Conservation (phyloP, 64 coral and sea anemone species). For the Montipora foliosa region DNA sequence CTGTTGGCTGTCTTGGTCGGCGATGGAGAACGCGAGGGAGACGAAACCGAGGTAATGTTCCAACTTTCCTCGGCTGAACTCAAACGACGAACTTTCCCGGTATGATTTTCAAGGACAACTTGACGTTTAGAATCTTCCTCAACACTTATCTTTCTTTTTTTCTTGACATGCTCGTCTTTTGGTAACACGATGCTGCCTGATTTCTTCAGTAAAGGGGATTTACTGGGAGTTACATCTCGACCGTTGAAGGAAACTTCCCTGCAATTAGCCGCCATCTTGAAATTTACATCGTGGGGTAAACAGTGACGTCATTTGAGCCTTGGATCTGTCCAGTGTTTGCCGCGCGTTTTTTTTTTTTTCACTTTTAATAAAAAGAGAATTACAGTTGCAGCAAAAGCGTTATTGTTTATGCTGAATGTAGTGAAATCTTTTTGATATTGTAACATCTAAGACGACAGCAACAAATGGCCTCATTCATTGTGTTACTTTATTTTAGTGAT, state of each 20-base stretch:
- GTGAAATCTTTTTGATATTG: no score
- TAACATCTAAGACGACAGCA: no score
- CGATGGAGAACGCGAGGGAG: conserved; percentile 72
- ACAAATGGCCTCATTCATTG: no score
- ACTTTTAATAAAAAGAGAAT: not conserved
- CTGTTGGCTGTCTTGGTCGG: conserved; percentile 75
- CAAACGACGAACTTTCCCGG: conserved; percentile 59
- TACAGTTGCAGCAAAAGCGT: no score
- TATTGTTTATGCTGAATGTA: no score
- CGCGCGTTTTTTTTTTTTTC: not conserved
- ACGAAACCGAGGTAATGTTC: conserved; percentile 87
- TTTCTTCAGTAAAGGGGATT: conserved; percentile 46
- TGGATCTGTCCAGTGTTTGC: not conserved
- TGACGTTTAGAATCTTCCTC: conserved; percentile 50
- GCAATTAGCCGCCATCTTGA: conserved; percentile 39
- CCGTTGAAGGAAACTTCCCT: conserved; percentile 48
- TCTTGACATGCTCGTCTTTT: conserved; percentile 79
- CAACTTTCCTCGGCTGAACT: conserved; percentile 80
- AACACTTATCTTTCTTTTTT: conserved; percentile 85
- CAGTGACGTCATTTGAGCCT: conserved; percentile 22
- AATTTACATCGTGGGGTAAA: conserved; percentile 44
- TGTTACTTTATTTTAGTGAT: no score
- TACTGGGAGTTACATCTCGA: conserved; percentile 3
- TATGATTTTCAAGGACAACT: conserved; percentile 53
- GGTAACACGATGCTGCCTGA: conserved; percentile 28